Conservation (phyloP, 1,140 invertebrate species). For the Agrypnia vestita region DNA sequence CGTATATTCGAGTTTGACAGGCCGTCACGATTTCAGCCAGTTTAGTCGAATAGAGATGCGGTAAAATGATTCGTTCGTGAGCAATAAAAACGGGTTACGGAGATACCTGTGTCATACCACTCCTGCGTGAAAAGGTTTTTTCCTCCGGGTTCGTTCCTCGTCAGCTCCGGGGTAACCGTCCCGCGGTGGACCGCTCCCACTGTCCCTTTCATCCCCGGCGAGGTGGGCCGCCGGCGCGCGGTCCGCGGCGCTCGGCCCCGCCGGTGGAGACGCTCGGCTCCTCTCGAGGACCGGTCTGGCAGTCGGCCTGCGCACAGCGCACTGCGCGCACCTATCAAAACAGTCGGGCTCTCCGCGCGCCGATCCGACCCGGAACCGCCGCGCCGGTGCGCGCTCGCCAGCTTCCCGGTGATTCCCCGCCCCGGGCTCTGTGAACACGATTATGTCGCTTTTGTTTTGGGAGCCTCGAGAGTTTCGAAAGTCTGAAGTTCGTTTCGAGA, state of each 20-base stretch:
- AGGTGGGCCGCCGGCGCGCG: neutral
- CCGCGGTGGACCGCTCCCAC: neutral
- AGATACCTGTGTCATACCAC: too few species aligned
- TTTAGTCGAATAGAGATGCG: too few species aligned
- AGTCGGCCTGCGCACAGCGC: constrained; percentile 38
- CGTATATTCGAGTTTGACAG: too few species aligned
- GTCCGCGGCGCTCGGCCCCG: neutral
- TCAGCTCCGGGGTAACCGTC: too few species aligned
- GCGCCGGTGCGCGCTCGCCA: neutral
- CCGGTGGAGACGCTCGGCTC: constrained; percentile 16
- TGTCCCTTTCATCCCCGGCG: constrained; percentile 25
- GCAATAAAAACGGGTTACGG: too few species aligned
- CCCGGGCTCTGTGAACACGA: constrained; percentile 13
- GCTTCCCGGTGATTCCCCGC: neutral
- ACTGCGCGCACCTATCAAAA: constrained; percentile 28
- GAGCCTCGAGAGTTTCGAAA: neutral
- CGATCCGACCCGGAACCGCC: neutral
- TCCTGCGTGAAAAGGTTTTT: too few species aligned
- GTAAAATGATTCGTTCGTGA: too few species aligned
- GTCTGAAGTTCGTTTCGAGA: constrained; percentile 15
- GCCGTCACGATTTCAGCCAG: too few species aligned
- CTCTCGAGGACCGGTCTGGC: constrained; percentile 29
- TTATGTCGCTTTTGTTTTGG: neutral
- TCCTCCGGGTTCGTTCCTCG: too few species aligned
- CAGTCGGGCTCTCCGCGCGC: neutral